These are phyloP conservation scores for Chrysolina americana DNA, from an alignment of 2,888 invertebrate species.

Conservation along the genomic window DNA sequence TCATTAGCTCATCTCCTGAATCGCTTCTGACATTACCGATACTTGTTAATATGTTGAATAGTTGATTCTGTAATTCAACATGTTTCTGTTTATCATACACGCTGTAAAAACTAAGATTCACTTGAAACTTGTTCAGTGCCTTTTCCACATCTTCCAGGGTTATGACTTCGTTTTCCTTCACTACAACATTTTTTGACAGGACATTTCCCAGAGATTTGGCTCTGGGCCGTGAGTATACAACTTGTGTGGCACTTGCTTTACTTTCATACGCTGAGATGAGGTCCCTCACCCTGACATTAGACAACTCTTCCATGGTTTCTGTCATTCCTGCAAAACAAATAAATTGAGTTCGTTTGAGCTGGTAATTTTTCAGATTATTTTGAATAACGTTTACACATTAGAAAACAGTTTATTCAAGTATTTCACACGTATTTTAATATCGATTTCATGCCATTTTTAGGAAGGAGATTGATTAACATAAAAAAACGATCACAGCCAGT, in stretches of 20 bases:
- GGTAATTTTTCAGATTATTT: no score
- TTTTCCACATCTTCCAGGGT: conserved; percentile 51
- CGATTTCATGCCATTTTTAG: no score
- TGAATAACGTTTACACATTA: no score
- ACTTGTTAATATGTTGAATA: conserved; percentile 53
- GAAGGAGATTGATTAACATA: no score
- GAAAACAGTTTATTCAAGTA: no score
- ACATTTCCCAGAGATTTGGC: conserved; percentile 45
- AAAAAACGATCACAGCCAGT: no score
- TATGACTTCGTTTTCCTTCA: conserved; percentile 33
- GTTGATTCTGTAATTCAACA: conserved; percentile 54
- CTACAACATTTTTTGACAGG: conserved; percentile 40
- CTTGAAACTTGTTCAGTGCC: conserved; percentile 48
- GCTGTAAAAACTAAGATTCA: conserved; percentile 49
- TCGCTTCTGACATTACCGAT: conserved; percentile 52
- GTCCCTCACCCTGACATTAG: conserved; percentile 34
- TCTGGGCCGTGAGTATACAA: conserved; percentile 34
- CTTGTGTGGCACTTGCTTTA: conserved; percentile 24
- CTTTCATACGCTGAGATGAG: conserved; percentile 42
- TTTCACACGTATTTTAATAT: no score
- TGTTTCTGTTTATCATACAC: conserved; percentile 55
- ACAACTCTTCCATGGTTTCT: neutral
- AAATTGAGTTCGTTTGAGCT: no score
- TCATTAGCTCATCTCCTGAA: conserved; percentile 42
- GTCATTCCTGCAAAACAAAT: conserved; percentile 18